Evolutionary conservation across 1,140 invertebrate species (phyloP).

Genomic region (Pseudomyrmex cubaensis): DNA sequence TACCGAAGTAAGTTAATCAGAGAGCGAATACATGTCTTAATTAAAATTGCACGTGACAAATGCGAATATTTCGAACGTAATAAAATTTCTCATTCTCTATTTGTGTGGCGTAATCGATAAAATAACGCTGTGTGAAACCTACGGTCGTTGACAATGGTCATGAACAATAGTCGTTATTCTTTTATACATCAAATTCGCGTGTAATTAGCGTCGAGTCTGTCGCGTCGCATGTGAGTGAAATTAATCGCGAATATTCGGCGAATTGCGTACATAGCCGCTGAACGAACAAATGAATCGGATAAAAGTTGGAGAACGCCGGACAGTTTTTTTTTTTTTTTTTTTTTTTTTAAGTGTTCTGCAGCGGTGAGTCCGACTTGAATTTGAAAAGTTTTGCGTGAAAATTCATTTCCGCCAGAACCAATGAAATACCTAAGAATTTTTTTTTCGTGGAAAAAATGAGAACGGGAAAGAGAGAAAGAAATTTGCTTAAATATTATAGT

Average conservation of each 20-base stretch:
- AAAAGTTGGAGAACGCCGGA: constrained; percentile 2
- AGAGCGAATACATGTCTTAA: neutral
- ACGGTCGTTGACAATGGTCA: too few relatives aligned
- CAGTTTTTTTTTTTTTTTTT: neutral
- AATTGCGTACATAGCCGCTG: too few relatives aligned
- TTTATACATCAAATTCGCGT: too few relatives aligned
- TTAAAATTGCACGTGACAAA: neutral
- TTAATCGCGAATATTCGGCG: too few relatives aligned
- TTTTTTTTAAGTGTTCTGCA: constrained; percentile 35
- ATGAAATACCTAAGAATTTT: constrained; percentile 31
- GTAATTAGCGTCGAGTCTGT: too few relatives aligned
- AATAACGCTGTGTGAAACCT: too few relatives aligned
- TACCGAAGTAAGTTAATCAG: neutral
- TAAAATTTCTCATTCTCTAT: too few relatives aligned
- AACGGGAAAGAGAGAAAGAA: neutral
- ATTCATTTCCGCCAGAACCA: constrained; percentile 41
- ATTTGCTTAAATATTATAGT: neutral
- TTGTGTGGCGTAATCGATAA: too few relatives aligned
- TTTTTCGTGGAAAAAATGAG: neutral
- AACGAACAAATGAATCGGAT: neutral
- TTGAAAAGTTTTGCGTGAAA: constrained; percentile 50
- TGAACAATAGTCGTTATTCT: too few relatives aligned
- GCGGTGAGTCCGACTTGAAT: constrained; percentile 42
- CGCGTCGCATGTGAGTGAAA: too few relatives aligned
- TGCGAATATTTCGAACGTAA: too few relatives aligned